These are phyloP conservation scores for Parasteatoda tepidariorum DNA, from an alignment of 1,140 invertebrate genomes.

Conservation along the genomic window DNA sequence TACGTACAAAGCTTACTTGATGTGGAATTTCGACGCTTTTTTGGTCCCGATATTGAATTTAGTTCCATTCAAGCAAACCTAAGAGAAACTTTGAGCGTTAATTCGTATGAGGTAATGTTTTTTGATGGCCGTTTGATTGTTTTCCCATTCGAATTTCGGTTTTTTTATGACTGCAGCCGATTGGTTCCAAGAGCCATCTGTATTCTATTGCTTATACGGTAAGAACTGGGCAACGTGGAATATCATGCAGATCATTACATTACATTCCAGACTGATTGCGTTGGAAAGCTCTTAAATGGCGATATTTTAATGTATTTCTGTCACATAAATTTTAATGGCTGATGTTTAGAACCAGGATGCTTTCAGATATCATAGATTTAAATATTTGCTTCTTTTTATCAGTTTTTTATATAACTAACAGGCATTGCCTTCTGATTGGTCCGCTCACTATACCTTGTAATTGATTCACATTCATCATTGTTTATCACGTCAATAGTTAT, in stretches of 20 bases:
- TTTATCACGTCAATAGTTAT: no score
- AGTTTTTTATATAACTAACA: no score
- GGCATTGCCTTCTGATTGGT: no score
- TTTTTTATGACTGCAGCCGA: conserved; percentile 22
- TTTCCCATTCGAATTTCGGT: conserved; percentile 37
- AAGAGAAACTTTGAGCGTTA: conserved; percentile 1
- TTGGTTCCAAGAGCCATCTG: background rate
- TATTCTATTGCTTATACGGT: conserved; percentile 31
- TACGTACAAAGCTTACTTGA: conserved; percentile 17
- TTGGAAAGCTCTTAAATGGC: background rate
- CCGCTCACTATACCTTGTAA: no score
- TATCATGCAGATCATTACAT: conserved; percentile 33
- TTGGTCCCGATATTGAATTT: conserved; percentile 21
- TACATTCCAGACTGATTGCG: background rate
- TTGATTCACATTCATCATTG: no score
- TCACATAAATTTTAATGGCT: background rate
- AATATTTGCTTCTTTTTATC: no score
- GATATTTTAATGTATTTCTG: background rate
- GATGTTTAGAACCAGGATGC: no score
- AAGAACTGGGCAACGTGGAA: background rate
- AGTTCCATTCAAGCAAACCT: background rate
- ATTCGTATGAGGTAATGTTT: conserved; percentile 47
- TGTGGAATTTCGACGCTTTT: conserved; percentile 28
- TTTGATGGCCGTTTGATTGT: conserved; percentile 50
- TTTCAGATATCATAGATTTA: no score